Conservation (phyloP, 2,888 invertebrate genomes). For the Callimorpha dominula region DNA sequence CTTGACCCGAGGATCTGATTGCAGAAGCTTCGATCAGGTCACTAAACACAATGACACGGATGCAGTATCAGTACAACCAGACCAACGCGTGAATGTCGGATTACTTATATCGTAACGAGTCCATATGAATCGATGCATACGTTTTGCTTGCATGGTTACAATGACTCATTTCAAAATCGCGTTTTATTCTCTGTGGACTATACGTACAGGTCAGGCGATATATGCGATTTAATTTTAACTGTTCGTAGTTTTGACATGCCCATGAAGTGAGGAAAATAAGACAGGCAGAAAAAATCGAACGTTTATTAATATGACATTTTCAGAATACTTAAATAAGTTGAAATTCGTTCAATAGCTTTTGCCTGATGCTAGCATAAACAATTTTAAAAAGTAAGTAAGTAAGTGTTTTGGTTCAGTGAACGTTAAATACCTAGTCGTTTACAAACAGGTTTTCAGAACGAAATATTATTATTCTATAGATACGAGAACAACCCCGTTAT, state of each 20-base stretch:
- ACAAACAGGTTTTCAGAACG: not conserved
- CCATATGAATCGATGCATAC: conserved; percentile 50
- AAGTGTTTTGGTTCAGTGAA: not conserved
- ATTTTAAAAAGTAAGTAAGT: not conserved
- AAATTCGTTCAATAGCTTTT: not conserved
- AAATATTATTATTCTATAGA: not conserved
- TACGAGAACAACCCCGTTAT: not conserved
- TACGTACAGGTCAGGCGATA: not conserved
- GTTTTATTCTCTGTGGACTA: not conserved
- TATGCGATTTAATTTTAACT: too few species aligned
- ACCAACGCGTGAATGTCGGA: conserved; percentile 44
- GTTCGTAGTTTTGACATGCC: too few species aligned
- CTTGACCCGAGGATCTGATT: conserved; percentile 68
- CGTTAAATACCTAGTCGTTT: not conserved
- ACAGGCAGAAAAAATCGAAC: not conserved
- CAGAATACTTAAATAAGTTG: not conserved
- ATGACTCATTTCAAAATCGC: conserved; percentile 55
- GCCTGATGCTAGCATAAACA: not conserved
- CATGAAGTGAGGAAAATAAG: not conserved
- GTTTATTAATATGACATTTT: not conserved
- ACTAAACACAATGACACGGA: conserved; percentile 66
- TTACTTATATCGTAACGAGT: conserved; percentile 36
- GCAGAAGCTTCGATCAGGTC: conserved; percentile 66
- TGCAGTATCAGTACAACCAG: conserved; percentile 58
- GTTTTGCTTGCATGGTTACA: conserved; percentile 56